These are phyloP conservation scores for Phenacoccus solenopsis DNA, from an alignment of 1,140 invertebrate genomes.

Conservation along the genomic window DNA sequence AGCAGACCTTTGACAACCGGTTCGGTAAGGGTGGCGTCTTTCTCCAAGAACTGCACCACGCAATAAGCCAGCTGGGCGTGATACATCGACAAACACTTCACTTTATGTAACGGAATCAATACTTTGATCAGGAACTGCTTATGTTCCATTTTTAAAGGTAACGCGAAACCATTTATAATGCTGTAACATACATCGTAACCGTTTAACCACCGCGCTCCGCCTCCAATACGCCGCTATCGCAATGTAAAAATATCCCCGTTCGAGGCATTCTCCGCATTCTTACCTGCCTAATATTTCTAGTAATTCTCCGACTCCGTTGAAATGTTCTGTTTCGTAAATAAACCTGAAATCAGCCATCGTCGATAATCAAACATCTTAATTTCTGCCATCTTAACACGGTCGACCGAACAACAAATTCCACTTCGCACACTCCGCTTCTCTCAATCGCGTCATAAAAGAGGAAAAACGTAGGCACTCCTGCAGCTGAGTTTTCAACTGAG, in stretches of 20 bases:
- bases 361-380: neutral
- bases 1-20: constrained; percentile 89
- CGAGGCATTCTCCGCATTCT: no score
- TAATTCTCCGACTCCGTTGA: constrained; percentile 97
- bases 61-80: constrained; percentile 98
- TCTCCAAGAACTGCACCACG: constrained; percentile 99
- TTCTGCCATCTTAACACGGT: neutral
- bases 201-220: no score
- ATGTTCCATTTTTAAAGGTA: constrained; percentile 93
- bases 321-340: constrained; percentile 99
- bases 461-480: no score
- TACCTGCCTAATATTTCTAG: constrained; percentile 92
- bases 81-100: constrained; percentile 83
- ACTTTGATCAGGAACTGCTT: constrained; percentile 98
- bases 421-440: no score
- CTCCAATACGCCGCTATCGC: no score
- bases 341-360: constrained; percentile 81
- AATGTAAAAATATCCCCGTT: no score
- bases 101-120: constrained; percentile 81
- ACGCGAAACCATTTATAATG: constrained; percentile 98
- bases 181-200: constrained; percentile 39
- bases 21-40: constrained; percentile 92
- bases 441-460: no score
- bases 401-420: neutral
- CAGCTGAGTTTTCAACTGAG: no score